These are phyloP conservation scores for Clarias platycephalus DNA, from an alignment of 2,797 vertebrate species.

Conservation along the genomic window DNA sequence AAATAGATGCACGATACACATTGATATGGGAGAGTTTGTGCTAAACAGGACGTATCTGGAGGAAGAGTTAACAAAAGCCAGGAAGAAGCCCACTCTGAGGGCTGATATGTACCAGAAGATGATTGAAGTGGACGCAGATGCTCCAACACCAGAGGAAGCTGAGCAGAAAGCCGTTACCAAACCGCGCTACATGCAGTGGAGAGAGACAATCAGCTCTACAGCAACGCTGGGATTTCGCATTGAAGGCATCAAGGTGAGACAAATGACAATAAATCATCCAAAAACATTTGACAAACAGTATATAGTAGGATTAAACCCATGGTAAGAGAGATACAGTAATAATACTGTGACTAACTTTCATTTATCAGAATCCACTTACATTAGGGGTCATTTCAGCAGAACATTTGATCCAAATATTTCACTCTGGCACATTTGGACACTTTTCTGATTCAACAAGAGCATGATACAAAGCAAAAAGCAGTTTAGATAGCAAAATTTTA, in stretches of 20 bases:
- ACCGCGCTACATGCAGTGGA: constrained; percentile 98
- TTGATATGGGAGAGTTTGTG: not conserved
- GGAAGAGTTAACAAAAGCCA: constrained; percentile 93
- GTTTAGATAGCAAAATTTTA: not conserved
- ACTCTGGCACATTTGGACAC: too few relatives aligned
- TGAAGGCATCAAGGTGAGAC: constrained; percentile 94
- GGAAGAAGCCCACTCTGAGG: constrained; percentile 92
- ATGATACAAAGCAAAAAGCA: not conserved
- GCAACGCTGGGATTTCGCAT: constrained; percentile 94
- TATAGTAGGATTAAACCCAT: not conserved
- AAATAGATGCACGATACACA: too few relatives aligned
- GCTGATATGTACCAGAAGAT: constrained; percentile 99
- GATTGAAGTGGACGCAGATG: constrained; percentile 89
- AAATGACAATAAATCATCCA: not conserved
- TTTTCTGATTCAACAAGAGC: too few relatives aligned
- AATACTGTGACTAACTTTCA: not conserved
- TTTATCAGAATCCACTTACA: not conserved
- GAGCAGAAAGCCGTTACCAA: constrained; percentile 88
- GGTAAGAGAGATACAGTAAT: not conserved
- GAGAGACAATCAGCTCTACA: constrained; percentile 96
- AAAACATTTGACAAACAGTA: not conserved
- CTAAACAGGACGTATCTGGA: constrained; percentile 88
- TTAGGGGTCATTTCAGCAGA: too few relatives aligned
- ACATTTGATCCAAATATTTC: too few relatives aligned
- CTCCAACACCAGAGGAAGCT: constrained; percentile 85